phyloP scores from a whole-genome alignment of 1,140 invertebrate species.

The Zaprionus capensis region DNA sequence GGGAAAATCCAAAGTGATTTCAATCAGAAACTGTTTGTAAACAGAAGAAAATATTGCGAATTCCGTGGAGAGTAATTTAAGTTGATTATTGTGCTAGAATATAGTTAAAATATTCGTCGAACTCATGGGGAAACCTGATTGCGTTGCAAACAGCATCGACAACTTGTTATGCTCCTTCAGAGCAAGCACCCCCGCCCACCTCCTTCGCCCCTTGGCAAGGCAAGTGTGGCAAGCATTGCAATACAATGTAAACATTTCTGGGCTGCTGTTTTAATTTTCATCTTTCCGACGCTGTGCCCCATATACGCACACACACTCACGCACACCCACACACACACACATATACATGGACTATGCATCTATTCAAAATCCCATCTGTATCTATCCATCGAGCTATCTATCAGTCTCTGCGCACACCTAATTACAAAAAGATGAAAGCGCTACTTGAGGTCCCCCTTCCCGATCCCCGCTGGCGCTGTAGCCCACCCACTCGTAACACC shows the following conservation, averaged over 20 bases:
- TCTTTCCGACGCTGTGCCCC: constrained; percentile 57
- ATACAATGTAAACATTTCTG: constrained; percentile 60
- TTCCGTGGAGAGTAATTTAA: neutral
- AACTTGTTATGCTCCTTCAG: constrained; percentile 9
- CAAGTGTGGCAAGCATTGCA: constrained; percentile 25
- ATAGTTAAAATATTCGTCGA: neutral
- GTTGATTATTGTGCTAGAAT: neutral
- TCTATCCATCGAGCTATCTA: constrained; percentile 53
- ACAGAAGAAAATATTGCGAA: neutral
- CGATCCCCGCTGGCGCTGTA: constrained; percentile 16
- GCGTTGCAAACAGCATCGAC: constrained; percentile 5
- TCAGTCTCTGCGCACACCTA: constrained; percentile 74
- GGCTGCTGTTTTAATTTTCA: constrained; percentile 74
- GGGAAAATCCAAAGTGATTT: neutral
- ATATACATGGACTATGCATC: constrained; percentile 16
- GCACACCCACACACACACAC: constrained; percentile 21
- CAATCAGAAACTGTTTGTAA: neutral
- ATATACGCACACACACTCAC: constrained; percentile 38
- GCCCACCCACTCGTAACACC: constrained; percentile 67
- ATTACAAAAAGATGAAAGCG: constrained; percentile 81
- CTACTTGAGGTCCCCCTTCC: constrained; percentile 59
- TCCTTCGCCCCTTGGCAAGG: neutral
- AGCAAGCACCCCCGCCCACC: neutral
- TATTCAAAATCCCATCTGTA: constrained; percentile 48
- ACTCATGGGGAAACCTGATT: neutral